Base-by-base conservation (phyloP, 2,113 vertebrate genomes). In the Alligator mississippiensis region DNA sequence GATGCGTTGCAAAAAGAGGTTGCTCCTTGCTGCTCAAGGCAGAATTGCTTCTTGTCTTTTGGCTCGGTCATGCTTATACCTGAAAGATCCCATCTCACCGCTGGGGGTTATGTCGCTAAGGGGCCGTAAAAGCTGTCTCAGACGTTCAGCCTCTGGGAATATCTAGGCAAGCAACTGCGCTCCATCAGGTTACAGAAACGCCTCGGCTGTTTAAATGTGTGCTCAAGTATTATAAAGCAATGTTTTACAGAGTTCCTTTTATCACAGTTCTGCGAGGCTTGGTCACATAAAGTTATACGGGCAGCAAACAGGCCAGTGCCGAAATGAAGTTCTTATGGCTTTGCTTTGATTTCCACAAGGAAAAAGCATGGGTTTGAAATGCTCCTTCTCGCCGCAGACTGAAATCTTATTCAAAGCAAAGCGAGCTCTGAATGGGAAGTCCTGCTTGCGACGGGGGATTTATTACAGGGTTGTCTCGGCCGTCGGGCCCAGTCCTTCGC, bases 181-280 rank as follows among this genome's bases (percentile, higher is more conserved):
- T 92, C 62, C 57, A 30, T 75, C 58, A 54, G 61, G 55, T 9
- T 84, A 89, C 62, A 93, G 91, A 87, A 84, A n/a, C 61, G 88
- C 87, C 79, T 85, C 60, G 27, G 59, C 82, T 94, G 76, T 85
- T 75, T 28, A 57, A 94, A 83, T 77, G 81, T 70, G 84, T 74
- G 78, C 86, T 96, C 63, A 24, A 87, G 93, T 90, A 66, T 94
- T 95, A 91, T 70, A 89, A 95, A 94, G 57, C 80, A 85, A 4
- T 89, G 78, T 76, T 95, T 95, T 94, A 96, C 88, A 79, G 87
- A 89, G 90, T 93, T 94, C 84, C 86, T 92, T 57, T 94, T 97
- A 97, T 95, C 91, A 90, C 2, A 1, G 83, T 79, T 91, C 85
- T 92, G 92, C 85, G 84, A 90, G 74, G 77, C 89, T 84, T 78